Evolutionary conservation across 1,140 invertebrate genomes (phyloP).

Genomic region (Meloidogyne chitwoodi): DNA sequence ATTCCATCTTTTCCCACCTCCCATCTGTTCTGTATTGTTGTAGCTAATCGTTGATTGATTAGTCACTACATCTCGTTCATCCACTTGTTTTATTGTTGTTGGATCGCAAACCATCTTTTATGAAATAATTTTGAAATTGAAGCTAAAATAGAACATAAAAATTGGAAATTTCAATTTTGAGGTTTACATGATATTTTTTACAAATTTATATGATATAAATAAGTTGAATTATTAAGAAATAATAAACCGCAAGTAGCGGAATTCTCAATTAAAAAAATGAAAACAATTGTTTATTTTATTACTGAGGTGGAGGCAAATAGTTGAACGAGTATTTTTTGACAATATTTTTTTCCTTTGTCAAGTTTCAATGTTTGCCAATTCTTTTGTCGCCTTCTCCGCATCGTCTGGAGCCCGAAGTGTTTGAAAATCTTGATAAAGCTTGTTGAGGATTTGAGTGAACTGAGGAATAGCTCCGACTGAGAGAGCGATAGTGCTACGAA

Average conservation of each 20-base stretch:
- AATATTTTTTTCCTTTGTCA: neutral
- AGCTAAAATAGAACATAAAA: too few species aligned
- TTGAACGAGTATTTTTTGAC: slow-evolving; percentile 6
- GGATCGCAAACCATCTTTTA: slow-evolving; percentile 31
- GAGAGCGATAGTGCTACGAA: slow-evolving; percentile 36
- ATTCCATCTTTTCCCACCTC: slow-evolving; percentile 23
- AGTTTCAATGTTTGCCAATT: neutral
- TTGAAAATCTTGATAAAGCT: slow-evolving; percentile 27
- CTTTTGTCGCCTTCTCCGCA: neutral
- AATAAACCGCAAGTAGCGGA: neutral
- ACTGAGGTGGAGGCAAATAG: slow-evolving; percentile 2
- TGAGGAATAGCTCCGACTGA: slow-evolving; percentile 33
- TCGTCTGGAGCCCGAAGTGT: slow-evolving; percentile 4
- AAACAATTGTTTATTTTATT: neutral
- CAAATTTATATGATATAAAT: neutral
- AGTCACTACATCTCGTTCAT: slow-evolving; percentile 8
- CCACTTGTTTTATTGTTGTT: slow-evolving; percentile 5
- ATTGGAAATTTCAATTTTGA: too few species aligned
- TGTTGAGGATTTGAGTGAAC: slow-evolving; percentile 37
- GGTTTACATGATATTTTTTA: neutral
- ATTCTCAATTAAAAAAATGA: neutral
- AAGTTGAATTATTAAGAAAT: neutral
- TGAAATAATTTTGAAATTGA: neutral
- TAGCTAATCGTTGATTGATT: neutral
- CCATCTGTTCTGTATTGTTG: neutral